Evolutionary conservation across 2,797 vertebrate genomes (phyloP).

Genomic region (Caiman crocodilus): DNA sequence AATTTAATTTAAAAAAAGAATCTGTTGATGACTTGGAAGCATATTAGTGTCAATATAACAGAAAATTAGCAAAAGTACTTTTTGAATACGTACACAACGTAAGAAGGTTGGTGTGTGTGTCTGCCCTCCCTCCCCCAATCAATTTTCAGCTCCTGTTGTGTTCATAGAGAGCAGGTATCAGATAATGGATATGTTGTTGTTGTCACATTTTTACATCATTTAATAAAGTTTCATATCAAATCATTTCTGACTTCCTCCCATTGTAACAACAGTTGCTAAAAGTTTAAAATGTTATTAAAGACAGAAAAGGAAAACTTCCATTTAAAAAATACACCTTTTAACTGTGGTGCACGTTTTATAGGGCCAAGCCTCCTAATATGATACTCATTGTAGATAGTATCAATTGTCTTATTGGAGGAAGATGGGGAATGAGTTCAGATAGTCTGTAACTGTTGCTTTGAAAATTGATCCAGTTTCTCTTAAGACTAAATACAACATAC

Average conservation of each 20-base stretch:
- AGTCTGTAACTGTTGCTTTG: not conserved
- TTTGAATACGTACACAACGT: not conserved
- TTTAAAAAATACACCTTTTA: not conserved
- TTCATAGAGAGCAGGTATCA: not conserved
- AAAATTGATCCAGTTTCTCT: not conserved
- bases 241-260: not conserved
- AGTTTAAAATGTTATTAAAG: not conserved
- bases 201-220: not conserved
- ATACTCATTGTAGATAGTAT: not conserved
- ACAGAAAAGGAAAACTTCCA: not conserved
- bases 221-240: not conserved
- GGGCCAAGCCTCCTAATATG: not conserved
- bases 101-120: not conserved
- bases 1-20: not conserved
- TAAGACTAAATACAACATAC: not conserved
- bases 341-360: not conserved
- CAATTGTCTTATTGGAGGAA: not conserved
- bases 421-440: not conserved
- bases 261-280: not conserved
- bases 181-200: not conserved
- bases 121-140: not conserved
- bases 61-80: not conserved
- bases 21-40: not conserved
- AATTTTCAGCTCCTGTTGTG: not conserved
- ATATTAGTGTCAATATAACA: not conserved